phyloP scores from a whole-genome alignment of 2,113 vertebrate species.

The Microcebus ravelobensis region DNA sequence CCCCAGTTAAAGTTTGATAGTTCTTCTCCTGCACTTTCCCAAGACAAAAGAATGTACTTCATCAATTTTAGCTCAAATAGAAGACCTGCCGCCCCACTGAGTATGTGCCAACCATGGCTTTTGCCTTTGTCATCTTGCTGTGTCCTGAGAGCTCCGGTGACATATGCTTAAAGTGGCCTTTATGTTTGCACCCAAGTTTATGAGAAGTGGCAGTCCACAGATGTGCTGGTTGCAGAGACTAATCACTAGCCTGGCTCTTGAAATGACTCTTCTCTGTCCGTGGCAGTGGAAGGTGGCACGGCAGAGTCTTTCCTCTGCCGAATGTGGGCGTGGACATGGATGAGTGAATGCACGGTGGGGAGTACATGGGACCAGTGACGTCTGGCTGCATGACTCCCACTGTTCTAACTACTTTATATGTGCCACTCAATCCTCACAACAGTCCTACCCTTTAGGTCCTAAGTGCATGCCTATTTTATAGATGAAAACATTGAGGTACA shows the following conservation, averaged over 20 bases:
- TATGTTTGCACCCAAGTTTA: background rate
- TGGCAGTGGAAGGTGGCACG: too few species aligned
- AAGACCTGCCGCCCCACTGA: background rate
- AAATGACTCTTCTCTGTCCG: background rate
- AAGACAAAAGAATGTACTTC: background rate
- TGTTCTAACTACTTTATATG: background rate
- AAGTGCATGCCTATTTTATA: background rate
- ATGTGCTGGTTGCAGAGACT: background rate
- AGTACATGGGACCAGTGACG: too few species aligned
- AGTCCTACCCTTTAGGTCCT: background rate
- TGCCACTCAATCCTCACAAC: background rate
- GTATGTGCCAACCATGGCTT: fast-evolving
- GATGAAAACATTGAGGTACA: background rate
- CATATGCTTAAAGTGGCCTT: background rate
- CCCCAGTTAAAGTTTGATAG: background rate
- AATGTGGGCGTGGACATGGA: fast-evolving
- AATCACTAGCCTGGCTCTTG: background rate
- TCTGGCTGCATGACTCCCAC: fast-evolving
- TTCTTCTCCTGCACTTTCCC: background rate
- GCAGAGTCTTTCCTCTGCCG: background rate
- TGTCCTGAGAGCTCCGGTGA: background rate
- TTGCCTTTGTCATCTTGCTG: background rate
- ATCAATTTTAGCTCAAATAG: background rate
- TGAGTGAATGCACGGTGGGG: fast-evolving
- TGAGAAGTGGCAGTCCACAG: background rate